Conservation (phyloP, 2,113 vertebrate species). For the Onychorhynchus coronatus region DNA sequence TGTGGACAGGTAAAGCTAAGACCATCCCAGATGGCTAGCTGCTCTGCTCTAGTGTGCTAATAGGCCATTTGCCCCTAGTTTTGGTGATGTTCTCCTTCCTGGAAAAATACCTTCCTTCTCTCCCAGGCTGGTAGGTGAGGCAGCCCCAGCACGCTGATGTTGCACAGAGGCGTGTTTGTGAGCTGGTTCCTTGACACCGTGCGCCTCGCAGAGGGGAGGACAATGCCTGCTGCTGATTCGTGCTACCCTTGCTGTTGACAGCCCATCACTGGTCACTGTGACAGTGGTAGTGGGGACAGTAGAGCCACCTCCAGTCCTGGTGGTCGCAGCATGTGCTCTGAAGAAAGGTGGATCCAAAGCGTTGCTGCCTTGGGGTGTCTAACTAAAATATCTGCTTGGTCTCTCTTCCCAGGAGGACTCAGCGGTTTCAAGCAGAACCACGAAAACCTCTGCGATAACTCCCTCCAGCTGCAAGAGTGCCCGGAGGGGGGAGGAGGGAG, state of each 20-base stretch:
- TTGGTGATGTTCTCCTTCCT: background rate
- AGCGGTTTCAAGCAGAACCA: slow-evolving; percentile 92
- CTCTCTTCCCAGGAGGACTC: slow-evolving; percentile 84
- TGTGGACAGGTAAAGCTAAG: background rate
- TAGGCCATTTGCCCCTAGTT: background rate
- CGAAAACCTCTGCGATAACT: slow-evolving; percentile 95
- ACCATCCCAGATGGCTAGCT: background rate
- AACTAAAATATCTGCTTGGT: background rate
- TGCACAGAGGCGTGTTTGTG: background rate
- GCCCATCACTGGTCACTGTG: background rate
- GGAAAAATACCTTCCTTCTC: background rate
- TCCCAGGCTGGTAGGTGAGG: background rate
- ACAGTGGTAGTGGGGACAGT: background rate
- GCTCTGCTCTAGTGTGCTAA: background rate
- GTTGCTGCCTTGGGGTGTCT: fast-evolving
- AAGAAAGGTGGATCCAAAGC: background rate
- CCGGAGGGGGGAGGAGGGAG: slow-evolving; percentile 78
- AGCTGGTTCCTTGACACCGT: background rate
- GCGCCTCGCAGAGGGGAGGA: fast-evolving
- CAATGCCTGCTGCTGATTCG: background rate
- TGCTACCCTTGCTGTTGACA: background rate
- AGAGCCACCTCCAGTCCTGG: background rate
- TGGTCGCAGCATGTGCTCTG: background rate
- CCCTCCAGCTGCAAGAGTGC: slow-evolving; percentile 91
- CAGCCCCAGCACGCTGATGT: background rate